Base-by-base conservation (phyloP, 2,888 invertebrate genomes). In the Liopterus haemorrhoidalis region DNA sequence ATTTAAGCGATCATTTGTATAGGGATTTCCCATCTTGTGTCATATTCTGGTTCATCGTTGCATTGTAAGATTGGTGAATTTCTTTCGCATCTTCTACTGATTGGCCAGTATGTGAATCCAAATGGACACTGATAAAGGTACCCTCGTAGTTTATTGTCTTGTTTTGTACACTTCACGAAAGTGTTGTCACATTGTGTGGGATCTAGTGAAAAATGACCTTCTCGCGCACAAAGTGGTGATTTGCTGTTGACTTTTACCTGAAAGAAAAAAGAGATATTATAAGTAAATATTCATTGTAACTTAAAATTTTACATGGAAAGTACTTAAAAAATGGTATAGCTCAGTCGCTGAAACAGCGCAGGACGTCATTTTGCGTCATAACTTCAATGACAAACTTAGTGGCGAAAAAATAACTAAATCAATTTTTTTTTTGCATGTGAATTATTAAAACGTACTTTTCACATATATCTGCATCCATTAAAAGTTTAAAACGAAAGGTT, bases 91-190 rank as follows among this genome's bases (percentile, higher is more conserved):
- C 82, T 73, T 64, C 81, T 77, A 55, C 85, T 87, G 3, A 84
- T 76, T 30, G 81, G 75, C 85, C 86, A 88, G 62, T 81, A 90
- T 3, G 81, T 73, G 56, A 78, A 86, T 30, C 81, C 80, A 56
- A 78, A 70, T 0, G 89, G 89, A 66, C 90, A 90, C 58, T 81
- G 82, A 63, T 82, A 81, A 9, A 89, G 70, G 56, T 77, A 78
- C 11, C 84, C 88, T 64, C 79, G 72, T 54, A 85, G 62, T 8
- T 59, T 51, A 9, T 70, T 65, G 54, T 66, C 70, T 56, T 71
- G 70, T n/a, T n/a, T n/a, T n/a, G n/a, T n/a, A 63, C 89, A 89
- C 66, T 83, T 87, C 36, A 85, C 70, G 61, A 87, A 87, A 9
- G 77, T 75, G 51, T 75, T 73, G 19, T 79, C 77, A 61, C 89